Evolutionary conservation across 2,797 vertebrate genomes (phyloP), one percentile per base, ranked within the genome.

Genomic region (Cynodonichthys magdalenae): DNA sequence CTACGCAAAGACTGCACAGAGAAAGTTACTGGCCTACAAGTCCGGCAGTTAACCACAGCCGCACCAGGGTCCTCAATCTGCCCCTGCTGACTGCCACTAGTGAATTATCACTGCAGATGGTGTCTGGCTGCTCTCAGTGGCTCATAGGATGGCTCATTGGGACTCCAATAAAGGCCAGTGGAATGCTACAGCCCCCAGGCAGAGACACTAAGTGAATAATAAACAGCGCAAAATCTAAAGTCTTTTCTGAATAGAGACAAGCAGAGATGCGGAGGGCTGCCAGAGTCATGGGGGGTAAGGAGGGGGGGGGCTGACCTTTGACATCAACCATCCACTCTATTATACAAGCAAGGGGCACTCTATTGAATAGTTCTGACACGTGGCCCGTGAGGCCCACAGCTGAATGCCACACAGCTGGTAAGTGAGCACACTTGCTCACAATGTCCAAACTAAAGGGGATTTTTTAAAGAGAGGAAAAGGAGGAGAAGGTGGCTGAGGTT

Each of bases 341-440:
- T 93, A 88, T 93, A 85, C 60, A 61, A 80, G 88, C 69, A 87
- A 63, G 86, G 84, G 82, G 83, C 73, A 51, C 81, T 53, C 86
- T 76, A 90, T 92, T 93, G 93, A 92, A 81, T 77, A 50, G 66
- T 31, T 54, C 68, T 61, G 88, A 88, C 92, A 90, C 91, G 90
- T 92, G 91, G 87, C 88, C 81, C 5, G 67, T 79, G 83, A 85
- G 88, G 89, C 89, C 85, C 87, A 77, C 65, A 51, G 63, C 75
- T 87, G 87, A 92, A 93, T 89, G 85, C 86, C 80, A 79, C 85
- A 90, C 91, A 93, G 92, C 90, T 91, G 90, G 90, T 85, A 82
- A 66, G 83, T 89, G 89, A 88, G 89, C 87, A 89, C 87, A 85
- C 90, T 88, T 89, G 72, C 84, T 79, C 84, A 91, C 90, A 92